Conservation (phyloP, 2,888 invertebrate genomes). For the Nudaria mundana region DNA sequence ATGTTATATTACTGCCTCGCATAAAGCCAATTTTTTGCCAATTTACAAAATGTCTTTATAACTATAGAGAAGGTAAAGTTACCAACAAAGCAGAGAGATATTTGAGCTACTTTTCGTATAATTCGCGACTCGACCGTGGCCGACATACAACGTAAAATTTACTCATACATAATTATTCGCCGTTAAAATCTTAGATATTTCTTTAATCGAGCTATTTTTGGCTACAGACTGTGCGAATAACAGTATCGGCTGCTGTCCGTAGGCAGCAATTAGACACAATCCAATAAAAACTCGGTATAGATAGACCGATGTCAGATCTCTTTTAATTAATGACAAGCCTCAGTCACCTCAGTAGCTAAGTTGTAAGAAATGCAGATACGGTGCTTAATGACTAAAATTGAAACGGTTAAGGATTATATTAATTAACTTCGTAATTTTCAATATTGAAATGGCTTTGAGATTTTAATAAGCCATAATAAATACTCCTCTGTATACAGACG, state of each 20-base stretch:
- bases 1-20: neutral
- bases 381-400: no score
- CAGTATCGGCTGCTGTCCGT: neutral
- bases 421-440: no score
- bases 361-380: no score
- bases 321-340: neutral
- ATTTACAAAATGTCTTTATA: neutral
- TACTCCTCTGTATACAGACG: conserved; percentile 9
- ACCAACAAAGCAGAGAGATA: conserved; percentile 17
- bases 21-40: no score
- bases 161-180: conserved; percentile 12
- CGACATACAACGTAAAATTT: conserved; percentile 18
- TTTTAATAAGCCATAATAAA: no score
- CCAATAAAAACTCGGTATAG: neutral
- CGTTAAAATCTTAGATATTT: neutral
- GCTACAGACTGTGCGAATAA: neutral
- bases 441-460: no score
- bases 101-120: conserved; percentile 26
- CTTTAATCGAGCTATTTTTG: neutral
- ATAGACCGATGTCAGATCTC: conserved; percentile 1
- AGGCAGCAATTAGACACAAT: neutral
- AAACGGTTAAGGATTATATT: no score
- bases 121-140: conserved; percentile 35
- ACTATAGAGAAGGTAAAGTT: conserved; percentile 25
- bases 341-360: no score